Conservation (phyloP, 2,113 vertebrate genomes). For the Chaetodon auriga region DNA sequence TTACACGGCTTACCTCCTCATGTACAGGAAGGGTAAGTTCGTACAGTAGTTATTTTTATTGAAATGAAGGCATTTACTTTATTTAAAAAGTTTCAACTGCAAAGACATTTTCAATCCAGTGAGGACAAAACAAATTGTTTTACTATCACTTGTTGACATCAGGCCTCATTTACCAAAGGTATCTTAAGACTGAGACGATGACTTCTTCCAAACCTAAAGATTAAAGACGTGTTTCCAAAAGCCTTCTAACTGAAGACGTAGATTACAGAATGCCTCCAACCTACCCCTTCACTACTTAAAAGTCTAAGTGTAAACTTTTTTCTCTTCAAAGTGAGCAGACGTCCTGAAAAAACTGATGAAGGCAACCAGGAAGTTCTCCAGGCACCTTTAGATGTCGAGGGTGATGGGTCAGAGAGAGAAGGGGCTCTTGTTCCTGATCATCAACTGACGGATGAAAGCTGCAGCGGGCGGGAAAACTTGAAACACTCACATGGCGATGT, state of each 20-base stretch:
- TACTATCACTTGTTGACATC: background rate
- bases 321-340: background rate
- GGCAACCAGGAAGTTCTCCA: rapidly evolving
- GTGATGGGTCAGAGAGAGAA: background rate
- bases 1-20: conserved; percentile 63
- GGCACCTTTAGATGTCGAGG: rapidly evolving
- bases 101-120: background rate
- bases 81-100: background rate
- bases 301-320: background rate
- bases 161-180: background rate
- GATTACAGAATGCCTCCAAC: too few relatives aligned
- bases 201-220: too few relatives aligned
- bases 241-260: too few relatives aligned
- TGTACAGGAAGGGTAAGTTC: conserved; percentile 69
- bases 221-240: too few relatives aligned
- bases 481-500: background rate
- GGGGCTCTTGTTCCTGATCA: background rate
- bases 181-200: too few relatives aligned
- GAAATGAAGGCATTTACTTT: background rate
- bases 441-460: background rate
- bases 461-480: background rate
- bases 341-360: background rate
- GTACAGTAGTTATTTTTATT: background rate
- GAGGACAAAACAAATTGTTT: background rate
- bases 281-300: too few relatives aligned